A percentile compares a stretch with the other conserved stretches of the same genome.
Evolutionary conservation across 2,113 vertebrate genomes (phyloP).

Genomic region (Felis catus): DNA sequence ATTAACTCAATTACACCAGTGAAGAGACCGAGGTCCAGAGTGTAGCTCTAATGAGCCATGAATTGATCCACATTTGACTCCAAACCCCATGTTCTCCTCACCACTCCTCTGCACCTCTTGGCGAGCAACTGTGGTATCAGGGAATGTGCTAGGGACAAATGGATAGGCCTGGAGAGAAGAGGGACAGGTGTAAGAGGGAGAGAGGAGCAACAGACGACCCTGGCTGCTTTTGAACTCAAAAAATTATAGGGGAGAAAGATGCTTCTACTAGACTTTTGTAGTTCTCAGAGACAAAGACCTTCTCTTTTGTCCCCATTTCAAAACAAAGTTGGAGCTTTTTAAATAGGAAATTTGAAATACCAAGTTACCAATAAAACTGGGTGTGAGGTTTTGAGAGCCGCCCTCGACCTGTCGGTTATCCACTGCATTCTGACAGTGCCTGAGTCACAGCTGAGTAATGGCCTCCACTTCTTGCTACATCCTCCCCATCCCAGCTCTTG

Average conservation of each 20-base stretch:
- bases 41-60: neutral
- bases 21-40: neutral
- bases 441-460: neutral
- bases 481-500: neutral
- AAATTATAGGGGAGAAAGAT: neutral
- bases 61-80: neutral
- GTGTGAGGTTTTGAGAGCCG: neutral
- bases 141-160: neutral
- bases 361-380: neutral
- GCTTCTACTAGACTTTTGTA: neutral
- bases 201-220: neutral
- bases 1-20: neutral
- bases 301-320: neutral
- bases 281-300: neutral
- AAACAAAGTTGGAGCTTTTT: neutral
- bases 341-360: neutral
- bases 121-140: neutral
- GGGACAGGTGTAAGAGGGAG: neutral
- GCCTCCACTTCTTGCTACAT: neutral
- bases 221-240: neutral
- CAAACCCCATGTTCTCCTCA: neutral
- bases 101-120: neutral
- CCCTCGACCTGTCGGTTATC: fast-evolving
- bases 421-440: fast-evolving
- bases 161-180: neutral